phyloP scores from a whole-genome alignment of 2,113 vertebrate genomes.

The Hucho hucho region DNA sequence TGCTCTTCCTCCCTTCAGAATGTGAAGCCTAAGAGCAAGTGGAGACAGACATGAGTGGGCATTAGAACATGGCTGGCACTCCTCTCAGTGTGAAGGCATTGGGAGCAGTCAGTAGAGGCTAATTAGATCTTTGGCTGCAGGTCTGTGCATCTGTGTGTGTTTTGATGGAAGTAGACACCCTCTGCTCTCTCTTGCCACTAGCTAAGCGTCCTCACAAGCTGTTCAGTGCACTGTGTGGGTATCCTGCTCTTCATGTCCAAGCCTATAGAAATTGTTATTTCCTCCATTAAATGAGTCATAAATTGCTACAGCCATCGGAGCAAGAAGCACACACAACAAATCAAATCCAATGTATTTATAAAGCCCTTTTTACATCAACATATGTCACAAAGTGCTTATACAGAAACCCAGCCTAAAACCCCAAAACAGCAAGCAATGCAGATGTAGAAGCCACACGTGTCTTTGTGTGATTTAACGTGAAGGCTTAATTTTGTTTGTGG shows the following conservation, averaged over 20 bases:
- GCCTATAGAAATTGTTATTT: neutral
- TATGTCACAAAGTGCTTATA: too few relatives aligned
- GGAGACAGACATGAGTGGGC: neutral
- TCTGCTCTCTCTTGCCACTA: conserved; percentile 44
- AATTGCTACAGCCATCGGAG: too few relatives aligned
- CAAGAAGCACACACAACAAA: too few relatives aligned
- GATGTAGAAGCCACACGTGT: too few relatives aligned
- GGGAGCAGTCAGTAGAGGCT: conserved; percentile 74
- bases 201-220: conserved; percentile 67
- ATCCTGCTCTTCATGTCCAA: neutral
- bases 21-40: neutral
- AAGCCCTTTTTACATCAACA: too few relatives aligned
- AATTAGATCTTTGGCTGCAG: conserved; percentile 66
- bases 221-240: conserved; percentile 12
- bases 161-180: conserved; percentile 41
- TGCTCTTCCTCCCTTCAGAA: neutral
- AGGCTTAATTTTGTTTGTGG: too few relatives aligned
- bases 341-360: too few relatives aligned
- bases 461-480: too few relatives aligned
- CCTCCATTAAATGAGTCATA: too few relatives aligned
- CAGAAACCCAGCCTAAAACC: too few relatives aligned
- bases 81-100: conserved; percentile 25
- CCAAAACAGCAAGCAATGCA: too few relatives aligned
- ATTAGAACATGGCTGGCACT: neutral
- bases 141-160: conserved; percentile 68